Percentiles rank a stretch among this genome's conserved stretches.
Conservation (phyloP, 2,888 invertebrate genomes). For the Aphidoletes aphidimyza region DNA sequence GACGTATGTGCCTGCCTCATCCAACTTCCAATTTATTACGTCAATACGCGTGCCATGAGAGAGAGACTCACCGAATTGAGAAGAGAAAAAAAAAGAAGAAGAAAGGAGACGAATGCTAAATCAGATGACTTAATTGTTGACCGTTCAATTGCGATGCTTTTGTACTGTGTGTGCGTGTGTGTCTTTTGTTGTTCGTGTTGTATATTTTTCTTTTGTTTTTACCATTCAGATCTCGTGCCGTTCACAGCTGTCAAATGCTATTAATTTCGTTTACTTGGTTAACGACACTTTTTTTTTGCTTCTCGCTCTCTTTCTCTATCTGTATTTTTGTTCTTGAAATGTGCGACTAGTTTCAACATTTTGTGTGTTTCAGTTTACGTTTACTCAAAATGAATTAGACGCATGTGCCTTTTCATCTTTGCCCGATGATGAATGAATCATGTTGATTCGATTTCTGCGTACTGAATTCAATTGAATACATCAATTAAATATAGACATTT, state of each 20-base stretch:
- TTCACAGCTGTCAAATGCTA: conserved; percentile 13
- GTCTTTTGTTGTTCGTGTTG: background rate
- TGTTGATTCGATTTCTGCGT: too few species aligned
- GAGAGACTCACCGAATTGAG: background rate
- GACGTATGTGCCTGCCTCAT: background rate
- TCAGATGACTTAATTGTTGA: conserved; percentile 5
- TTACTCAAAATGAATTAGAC: too few species aligned
- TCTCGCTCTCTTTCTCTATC: background rate
- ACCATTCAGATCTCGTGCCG: background rate
- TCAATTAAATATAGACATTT: too few species aligned
- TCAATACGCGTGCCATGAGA: background rate
- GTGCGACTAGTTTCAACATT: too few species aligned
- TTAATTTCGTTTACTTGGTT: background rate
- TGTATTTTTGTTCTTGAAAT: background rate
- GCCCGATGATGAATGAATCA: too few species aligned
- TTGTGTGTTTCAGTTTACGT: too few species aligned
- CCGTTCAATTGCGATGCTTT: background rate
- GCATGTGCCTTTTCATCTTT: too few species aligned
- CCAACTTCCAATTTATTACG: conserved; percentile 19
- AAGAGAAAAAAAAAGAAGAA: background rate
- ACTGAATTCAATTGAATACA: too few species aligned
- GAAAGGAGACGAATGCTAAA: background rate
- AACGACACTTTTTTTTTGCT: background rate
- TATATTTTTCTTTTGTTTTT: background rate
- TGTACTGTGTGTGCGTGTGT: too few species aligned